A percentile compares a stretch with the other conserved stretches of the same genome.
Conservation (phyloP, 1,140 invertebrate genomes). For the Lineus longissimus region DNA sequence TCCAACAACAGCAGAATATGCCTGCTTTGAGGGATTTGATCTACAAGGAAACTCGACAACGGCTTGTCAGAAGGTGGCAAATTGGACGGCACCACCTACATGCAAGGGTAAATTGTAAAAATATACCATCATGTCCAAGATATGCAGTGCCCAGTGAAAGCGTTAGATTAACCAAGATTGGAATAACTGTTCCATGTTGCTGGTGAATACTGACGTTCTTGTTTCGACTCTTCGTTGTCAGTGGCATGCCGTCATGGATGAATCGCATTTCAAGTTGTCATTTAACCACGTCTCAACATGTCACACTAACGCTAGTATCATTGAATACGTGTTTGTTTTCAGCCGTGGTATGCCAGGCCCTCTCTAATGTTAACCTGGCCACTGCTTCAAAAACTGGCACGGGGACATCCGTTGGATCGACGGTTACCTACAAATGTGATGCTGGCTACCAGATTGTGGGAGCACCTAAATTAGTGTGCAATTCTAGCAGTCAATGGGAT, state of each 20-base stretch:
- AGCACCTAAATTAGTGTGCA: constrained; percentile 26
- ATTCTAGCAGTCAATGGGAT: constrained; percentile 25
- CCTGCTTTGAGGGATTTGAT: constrained; percentile 29
- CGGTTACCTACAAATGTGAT: constrained; percentile 28
- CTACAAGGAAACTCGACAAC: constrained; percentile 16
- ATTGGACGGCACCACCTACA: constrained; percentile 21
- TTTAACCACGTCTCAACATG: too few species aligned
- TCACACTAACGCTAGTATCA: too few species aligned
- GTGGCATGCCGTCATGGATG: too few species aligned
- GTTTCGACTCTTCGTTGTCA: too few species aligned
- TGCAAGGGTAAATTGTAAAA: constrained; percentile 25
- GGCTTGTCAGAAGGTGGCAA: constrained; percentile 18
- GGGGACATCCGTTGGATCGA: constrained; percentile 22
- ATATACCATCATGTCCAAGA: not conserved
- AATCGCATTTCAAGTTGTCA: too few species aligned
- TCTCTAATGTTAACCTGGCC: constrained; percentile 16
- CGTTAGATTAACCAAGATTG: too few species aligned
- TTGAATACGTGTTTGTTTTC: constrained; percentile 4
- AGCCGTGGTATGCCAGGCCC: constrained; percentile 21
- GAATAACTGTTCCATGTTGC: too few species aligned
- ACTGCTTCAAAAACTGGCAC: constrained; percentile 10
- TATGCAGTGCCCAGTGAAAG: too few species aligned
- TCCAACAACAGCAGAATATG: constrained; percentile 9
- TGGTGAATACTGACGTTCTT: too few species aligned
- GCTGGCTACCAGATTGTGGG: constrained; percentile 32